A percentile compares a stretch with the other conserved stretches of the same genome.
Conservation (phyloP, 92 coral and sea anemone species). For the Epizoanthus stellaris region DNA sequence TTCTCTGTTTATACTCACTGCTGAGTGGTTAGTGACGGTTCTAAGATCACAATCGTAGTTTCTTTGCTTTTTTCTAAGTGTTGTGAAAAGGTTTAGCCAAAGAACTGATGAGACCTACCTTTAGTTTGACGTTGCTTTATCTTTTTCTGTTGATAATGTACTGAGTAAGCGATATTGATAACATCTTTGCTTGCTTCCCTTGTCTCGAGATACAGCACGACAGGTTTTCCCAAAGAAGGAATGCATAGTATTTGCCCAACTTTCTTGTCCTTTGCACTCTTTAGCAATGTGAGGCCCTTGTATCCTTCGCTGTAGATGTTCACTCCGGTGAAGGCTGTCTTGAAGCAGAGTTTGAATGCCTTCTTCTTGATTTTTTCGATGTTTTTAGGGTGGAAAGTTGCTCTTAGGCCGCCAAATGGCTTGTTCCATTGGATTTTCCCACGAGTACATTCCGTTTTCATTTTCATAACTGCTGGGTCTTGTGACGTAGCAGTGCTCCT, state of each 20-base stretch:
- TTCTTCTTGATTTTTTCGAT: conserved; percentile 56
- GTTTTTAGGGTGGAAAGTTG: conserved; percentile 76
- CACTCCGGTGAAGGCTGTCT: conserved; percentile 63
- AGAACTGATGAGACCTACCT: conserved; percentile 45
- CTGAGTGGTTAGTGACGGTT: too few species aligned
- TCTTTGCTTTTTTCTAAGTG: background rate
- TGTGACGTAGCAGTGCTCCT: conserved; percentile 24
- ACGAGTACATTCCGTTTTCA: conserved; percentile 66
- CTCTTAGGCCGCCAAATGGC: conserved; percentile 93
- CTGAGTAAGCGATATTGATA: conserved; percentile 62
- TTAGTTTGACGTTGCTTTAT: conserved; percentile 54
- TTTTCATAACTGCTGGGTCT: conserved; percentile 74
- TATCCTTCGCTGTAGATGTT: conserved; percentile 69
- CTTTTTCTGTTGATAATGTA: conserved; percentile 61
- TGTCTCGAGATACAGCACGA: conserved; percentile 82
- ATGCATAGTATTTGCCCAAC: conserved; percentile 66
- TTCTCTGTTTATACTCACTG: too few species aligned
- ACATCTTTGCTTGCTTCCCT: conserved; percentile 38
- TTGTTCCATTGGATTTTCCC: conserved; percentile 87
- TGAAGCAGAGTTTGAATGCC: conserved; percentile 78
- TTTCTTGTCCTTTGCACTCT: conserved; percentile 43
- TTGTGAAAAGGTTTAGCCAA: background rate
- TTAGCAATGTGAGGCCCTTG: conserved; percentile 65
- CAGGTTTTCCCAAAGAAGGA: conserved; percentile 42
- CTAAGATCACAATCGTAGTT: background rate